Evolutionary conservation across 2,797 vertebrate genomes (phyloP), one percentile per base, ranked within the genome.

Genomic region (Silurus aristotelis): DNA sequence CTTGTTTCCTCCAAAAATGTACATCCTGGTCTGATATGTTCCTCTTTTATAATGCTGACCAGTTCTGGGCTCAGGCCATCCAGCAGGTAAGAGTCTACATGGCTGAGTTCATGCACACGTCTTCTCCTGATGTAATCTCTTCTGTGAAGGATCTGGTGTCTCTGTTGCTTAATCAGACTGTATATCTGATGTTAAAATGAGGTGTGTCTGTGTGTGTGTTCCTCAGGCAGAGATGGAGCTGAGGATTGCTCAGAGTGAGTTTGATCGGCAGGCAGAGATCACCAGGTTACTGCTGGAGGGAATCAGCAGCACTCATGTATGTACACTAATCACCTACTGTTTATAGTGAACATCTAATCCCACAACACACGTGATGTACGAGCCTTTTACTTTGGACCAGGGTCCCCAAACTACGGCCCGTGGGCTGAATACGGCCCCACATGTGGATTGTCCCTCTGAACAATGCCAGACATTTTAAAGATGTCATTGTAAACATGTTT

Each of bases 1-100:
- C 17, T 27, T 66, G 10, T 5, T 55, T 63, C 43, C 80, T 22
- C 73, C 48, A 52, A 52, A 52, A 82, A 80, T 31, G 48, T 8
- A n/a, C 38, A 72, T 55, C 8, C 0, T 38, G 22, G 64, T 27
- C 81, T 87, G 76, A 87, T 89, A 8, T 70, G 25, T 56, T 55
- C 60, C 68, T 86, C 2, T 87, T 90, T 70, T 88, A 84, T 82
- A 85, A 84, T 95, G 95, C 95, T 93, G 91, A 87, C 94, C 96
- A 99, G 98, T 94, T 98, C 89, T 99, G 98, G 98, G 95, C 98
- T 93, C 96, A 98, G 94, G 97, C 99, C 93, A 96, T 99, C 90
- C 94, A 96, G 1, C 97, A 98, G 96, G 98, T 99, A 94, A 96
- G 96, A 94, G 92, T 90, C 19, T 19, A 9, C 31, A 46, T 20